Evolutionary conservation across 2,888 invertebrate genomes (phyloP), one percentile per base, ranked within the genome.

Genomic region (Agapostemon virescens): DNA sequence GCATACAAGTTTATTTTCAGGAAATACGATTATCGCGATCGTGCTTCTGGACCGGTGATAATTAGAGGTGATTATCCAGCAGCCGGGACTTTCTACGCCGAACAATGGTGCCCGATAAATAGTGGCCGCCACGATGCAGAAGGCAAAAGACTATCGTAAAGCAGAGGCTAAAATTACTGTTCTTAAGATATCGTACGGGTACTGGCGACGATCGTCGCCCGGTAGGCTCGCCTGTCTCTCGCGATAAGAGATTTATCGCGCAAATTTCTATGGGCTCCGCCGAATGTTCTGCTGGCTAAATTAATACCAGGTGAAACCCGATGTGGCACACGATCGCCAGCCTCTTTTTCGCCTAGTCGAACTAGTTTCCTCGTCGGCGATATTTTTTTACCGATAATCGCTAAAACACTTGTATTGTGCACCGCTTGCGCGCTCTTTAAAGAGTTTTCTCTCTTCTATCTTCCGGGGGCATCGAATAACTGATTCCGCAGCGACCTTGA

Each of bases 71-170:
- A 86, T 86, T 86, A 86, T 87, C 87, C 85, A 69, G 77, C 61
- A 71, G 42, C 64, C 49, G 69, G 61, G 63, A 87, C 85, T 87
- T 87, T 87, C 84, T 84, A 85, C 80, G 74, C 71, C 66, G 84
- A 87, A 87, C 87, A 87, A 87, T 87, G 85, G 83, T 26, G 55
- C 40, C n/a, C 76, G 87, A 87, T 87, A 87, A 87, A 87, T 83
- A 82, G 75, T 69, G 74, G 77, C 78, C 77, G 70, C 69, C 67
- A 67, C 71, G 74, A 69, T 63, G 76, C 77, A 79, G 77, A 45
- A 77, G 69, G 79, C 79, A 77, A 80, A 81, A 78, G 74, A 79
- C 77, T 82, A 78, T 81, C 82, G 82, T 77, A 77, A 81, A 84
- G 81, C 75, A 63, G 81, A 68, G 79, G 76, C 77, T 79, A 80